Evolutionary conservation across 1,140 invertebrate species (phyloP).

Genomic region (Drosophila obscura): DNA sequence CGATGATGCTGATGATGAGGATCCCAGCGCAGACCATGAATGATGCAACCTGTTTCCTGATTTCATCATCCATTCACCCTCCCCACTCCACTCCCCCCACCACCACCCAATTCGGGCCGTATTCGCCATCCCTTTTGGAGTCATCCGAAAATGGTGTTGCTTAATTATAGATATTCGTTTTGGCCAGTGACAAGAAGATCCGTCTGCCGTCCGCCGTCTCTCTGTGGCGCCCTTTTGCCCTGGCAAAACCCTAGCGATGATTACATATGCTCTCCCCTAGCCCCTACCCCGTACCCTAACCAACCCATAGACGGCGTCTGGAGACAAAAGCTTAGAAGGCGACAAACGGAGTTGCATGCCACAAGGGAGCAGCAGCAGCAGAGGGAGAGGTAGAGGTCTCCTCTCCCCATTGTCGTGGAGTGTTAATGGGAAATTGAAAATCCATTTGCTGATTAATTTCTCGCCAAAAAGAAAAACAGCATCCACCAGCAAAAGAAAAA

Average conservation of each 20-base stretch:
- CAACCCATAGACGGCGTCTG: slow-evolving; percentile 18
- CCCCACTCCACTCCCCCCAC: background rate
- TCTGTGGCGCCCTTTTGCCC: background rate
- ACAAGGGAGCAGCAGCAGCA: background rate
- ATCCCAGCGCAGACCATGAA: slow-evolving; percentile 11
- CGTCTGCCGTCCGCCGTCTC: slow-evolving; percentile 23
- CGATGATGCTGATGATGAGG: slow-evolving; percentile 11
- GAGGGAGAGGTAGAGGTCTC: slow-evolving; percentile 14
- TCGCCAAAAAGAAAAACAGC: slow-evolving; percentile 30
- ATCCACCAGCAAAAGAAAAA: slow-evolving; percentile 48
- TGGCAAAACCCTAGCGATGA: slow-evolving; percentile 1
- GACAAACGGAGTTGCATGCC: background rate
- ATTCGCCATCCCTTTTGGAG: too few species aligned
- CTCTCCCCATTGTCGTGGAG: slow-evolving; percentile 24
- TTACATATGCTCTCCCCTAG: slow-evolving; percentile 30
- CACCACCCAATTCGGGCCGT: background rate
- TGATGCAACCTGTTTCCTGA: slow-evolving; percentile 73
- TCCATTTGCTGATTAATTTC: slow-evolving; percentile 82
- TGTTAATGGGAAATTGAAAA: slow-evolving; percentile 81
- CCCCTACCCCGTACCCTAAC: background rate
- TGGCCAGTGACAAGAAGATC: slow-evolving; percentile 68
- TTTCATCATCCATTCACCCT: slow-evolving; percentile 30
- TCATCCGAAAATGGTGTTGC: slow-evolving; percentile 43
- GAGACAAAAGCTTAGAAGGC: slow-evolving; percentile 33
- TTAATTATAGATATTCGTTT: slow-evolving; percentile 70